Conservation (phyloP, 2,113 vertebrate species). For the Polypterus senegalus region DNA sequence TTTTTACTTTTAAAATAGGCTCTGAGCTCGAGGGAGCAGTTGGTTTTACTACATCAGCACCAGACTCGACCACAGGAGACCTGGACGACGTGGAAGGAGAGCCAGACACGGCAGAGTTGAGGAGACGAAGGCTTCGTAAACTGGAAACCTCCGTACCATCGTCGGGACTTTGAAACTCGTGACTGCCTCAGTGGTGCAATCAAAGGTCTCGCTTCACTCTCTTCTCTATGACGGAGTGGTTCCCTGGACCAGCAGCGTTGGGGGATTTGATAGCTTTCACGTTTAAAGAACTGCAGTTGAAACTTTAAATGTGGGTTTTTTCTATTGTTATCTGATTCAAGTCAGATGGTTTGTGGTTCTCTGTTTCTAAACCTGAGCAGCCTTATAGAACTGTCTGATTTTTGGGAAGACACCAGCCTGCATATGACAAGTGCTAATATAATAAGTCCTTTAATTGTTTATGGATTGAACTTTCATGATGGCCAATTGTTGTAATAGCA, state of each 20-base stretch:
- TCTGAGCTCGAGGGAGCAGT: conserved; percentile 23
- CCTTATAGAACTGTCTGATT: too few relatives aligned
- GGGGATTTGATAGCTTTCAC: conserved; percentile 4
- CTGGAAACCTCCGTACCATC: conserved; percentile 44
- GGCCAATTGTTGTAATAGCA: too few relatives aligned
- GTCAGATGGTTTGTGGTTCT: too few relatives aligned
- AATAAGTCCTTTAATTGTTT: too few relatives aligned
- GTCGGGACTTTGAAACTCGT: conserved; percentile 51
- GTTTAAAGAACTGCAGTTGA: conserved; percentile 11
- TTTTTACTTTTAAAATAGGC: conserved; percentile 12
- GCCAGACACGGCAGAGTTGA: conserved; percentile 64
- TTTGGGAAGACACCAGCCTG: too few relatives aligned
- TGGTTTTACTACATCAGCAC: conserved; percentile 34
- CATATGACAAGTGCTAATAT: too few relatives aligned
- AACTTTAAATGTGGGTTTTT: conserved; percentile 20
- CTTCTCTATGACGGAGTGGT: conserved; percentile 16
- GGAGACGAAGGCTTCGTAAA: conserved; percentile 76
- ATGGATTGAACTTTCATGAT: too few relatives aligned
- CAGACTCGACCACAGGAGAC: conserved; percentile 28
- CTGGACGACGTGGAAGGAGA: conserved; percentile 44
- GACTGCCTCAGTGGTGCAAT: conserved; percentile 6
- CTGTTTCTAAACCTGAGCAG: too few relatives aligned
- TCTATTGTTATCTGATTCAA: conserved; percentile 5
- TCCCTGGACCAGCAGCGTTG: conserved; percentile 21
- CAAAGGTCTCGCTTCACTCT: conserved; percentile 4